Percentiles rank a stretch among this genome's conserved stretches.
Conservation (phyloP, 2,113 vertebrate genomes). For the Cynocephalus volans region DNA sequence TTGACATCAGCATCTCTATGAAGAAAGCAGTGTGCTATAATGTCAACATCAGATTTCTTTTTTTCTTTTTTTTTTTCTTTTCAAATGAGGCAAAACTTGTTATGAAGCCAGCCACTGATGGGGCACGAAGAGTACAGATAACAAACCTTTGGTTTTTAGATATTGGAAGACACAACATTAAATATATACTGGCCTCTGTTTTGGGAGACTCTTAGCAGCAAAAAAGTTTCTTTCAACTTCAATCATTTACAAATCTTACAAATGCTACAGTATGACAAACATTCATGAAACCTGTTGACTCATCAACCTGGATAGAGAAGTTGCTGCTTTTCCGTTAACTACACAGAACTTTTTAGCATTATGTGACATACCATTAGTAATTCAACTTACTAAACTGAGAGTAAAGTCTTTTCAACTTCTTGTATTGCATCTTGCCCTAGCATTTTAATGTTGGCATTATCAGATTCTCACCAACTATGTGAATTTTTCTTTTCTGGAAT, state of each 20-base stretch:
- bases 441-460: background rate
- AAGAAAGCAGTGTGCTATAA: background rate
- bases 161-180: background rate
- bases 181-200: background rate
- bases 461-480: background rate
- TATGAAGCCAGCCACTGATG: background rate
- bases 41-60: background rate
- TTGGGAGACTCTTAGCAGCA: background rate
- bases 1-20: slow-evolving; percentile 1
- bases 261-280: background rate
- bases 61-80: background rate
- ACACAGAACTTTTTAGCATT: slow-evolving; percentile 13
- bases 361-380: background rate
- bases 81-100: background rate
- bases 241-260: slow-evolving; percentile 36
- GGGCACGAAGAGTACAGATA: background rate
- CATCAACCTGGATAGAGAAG: background rate
- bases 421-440: background rate
- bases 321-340: background rate
- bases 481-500: slow-evolving; percentile 5
- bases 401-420: background rate
- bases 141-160: background rate
- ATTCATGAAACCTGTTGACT: background rate
- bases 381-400: background rate
- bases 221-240: background rate